These are phyloP conservation scores for Phataginus tetradactyla DNA, from an alignment of 2,797 vertebrate genomes.

Conservation along the genomic window DNA sequence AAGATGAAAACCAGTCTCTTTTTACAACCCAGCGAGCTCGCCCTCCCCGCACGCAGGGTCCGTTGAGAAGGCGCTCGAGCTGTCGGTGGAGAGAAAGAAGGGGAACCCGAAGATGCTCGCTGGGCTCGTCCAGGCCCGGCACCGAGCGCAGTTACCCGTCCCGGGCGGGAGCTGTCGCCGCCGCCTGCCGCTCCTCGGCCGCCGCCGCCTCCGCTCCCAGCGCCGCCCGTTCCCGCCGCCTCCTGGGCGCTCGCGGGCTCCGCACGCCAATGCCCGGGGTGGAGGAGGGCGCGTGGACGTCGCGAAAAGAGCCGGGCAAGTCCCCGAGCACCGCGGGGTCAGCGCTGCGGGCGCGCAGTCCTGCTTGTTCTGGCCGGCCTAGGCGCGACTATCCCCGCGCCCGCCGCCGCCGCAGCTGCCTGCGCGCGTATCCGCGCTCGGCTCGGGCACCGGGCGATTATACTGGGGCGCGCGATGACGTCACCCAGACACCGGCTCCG, in stretches of 20 bases:
- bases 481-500: conserved; percentile 94
- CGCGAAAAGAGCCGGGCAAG: not conserved
- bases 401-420: conserved; percentile 58
- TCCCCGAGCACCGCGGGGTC: not conserved
- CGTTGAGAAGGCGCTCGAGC: not conserved
- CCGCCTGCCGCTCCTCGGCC: conserved; percentile 21
- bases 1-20: conserved; percentile 12
- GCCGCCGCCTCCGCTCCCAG: conserved; percentile 28
- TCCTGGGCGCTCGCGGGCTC: not conserved
- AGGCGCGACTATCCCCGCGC: not conserved
- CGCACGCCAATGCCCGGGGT: conserved; percentile 92
- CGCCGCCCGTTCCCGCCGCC: conserved; percentile 44
- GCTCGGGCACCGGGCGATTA: conserved; percentile 97
- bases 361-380: not conserved
- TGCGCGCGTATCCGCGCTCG: conserved; percentile 87
- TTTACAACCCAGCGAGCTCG: conserved; percentile 1
- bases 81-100: not conserved
- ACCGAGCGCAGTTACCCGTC: conserved; percentile 77
- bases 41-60: not conserved
- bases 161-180: conserved; percentile 47
- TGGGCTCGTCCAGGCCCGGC: not conserved
- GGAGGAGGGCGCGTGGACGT: conserved; percentile 87
- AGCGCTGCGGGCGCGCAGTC: not conserved
- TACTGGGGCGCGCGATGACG: conserved; percentile 99
- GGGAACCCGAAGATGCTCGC: not conserved